Base-by-base conservation (phyloP, 2,113 vertebrate genomes). In the Syrmaticus mikado region DNA sequence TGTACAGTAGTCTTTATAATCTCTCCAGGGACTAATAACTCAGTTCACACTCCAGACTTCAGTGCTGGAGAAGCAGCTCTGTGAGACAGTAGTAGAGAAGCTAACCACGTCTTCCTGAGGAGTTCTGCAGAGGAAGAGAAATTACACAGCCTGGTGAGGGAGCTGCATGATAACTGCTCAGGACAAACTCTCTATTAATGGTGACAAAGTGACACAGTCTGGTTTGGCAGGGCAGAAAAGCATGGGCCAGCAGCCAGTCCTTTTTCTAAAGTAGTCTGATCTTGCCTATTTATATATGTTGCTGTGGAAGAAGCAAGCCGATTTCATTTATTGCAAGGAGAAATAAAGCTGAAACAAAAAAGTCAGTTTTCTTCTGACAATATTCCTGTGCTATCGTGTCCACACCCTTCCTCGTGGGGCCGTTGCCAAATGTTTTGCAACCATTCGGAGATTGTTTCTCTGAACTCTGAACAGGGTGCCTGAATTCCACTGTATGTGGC, bases 231-330 rank as follows among this genome's bases (percentile, higher is more conserved):
- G 64, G 68, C 53, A 64, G 55, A 53, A 48, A 48, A 10, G 64
- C 28, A 10, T 0, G 0, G 34, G 46, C 8, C 50, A 48, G 20
- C 36, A 32, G 18, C 18, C 2, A 2, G 13, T 5, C 22, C n/a
- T 7, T 5, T 87, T 85, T 79, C 50, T 60, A 48, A 82, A 87
- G 13, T 41, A 28, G 10, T 28, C 45, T 70, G 5, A 34, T 53
- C 34, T 41, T 87, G 40, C 61, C n/a, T 61, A 8, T 28, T 83
- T 61, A 32, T 12, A 40, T 13, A 18, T 6, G 8, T 57, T 85
- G 41, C 25, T 2, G 0, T 9, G 3, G 28, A 91, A 52, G 70
- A 89, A 71, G 24, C 38, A 66, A 82, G 19, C 53, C 48, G 2
- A 25, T 91, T 87, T 68, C 28, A 76, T 76, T 85, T 91, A 76